Base-by-base conservation (phyloP, 1,140 invertebrate species). In the Parapsyche elsis region DNA sequence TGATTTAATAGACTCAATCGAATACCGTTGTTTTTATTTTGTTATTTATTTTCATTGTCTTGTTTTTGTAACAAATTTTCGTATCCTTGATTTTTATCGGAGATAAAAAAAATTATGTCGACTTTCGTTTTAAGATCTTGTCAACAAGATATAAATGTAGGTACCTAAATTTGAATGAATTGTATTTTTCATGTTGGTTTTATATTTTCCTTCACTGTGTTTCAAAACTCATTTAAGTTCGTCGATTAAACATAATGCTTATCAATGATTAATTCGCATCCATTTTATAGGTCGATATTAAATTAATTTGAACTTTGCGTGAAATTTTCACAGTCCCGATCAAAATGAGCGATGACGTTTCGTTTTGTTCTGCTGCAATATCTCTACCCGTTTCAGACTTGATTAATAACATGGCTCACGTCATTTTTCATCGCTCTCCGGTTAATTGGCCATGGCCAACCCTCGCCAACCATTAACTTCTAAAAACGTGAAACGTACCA, bases 311-410 rank as follows among this genome's bases (percentile, higher is more conserved):
- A 67, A 23, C 64, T 67, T 9, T 30, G 23, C 14, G 2, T 9
- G 9, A 67, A 67, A 67, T 67, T 23, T 67, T 14, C 64, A 2
- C 14, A 19, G 57, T 61, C 21, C 9, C 5, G 12, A 67, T 5
- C 64, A 67, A 67, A 67, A 67, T 67, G 21, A 67, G 24, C 19
- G 64, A 67, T 67, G 64, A 67, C 64, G 64, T 67, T 67, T 67
- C 64, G 24, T 26, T 67, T 67, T 26, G 24, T 26, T 53, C 64
- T 24, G 64, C 64, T 26, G 64, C 64, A 67, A 26, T 67, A 67
- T 67, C 24, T 67, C 64, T 61, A 12, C 24, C 24, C 64, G 64
- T 67, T 67, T 21, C 19, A 12, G 14, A 12, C 19, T 67, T 67
- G 21, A 67, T 67, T 26, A 67, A 26, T 26, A 67, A 67, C 24